These are phyloP conservation scores for Drosophila pallidifrons DNA, from an alignment of 1,140 invertebrate genomes.

Conservation along the genomic window DNA sequence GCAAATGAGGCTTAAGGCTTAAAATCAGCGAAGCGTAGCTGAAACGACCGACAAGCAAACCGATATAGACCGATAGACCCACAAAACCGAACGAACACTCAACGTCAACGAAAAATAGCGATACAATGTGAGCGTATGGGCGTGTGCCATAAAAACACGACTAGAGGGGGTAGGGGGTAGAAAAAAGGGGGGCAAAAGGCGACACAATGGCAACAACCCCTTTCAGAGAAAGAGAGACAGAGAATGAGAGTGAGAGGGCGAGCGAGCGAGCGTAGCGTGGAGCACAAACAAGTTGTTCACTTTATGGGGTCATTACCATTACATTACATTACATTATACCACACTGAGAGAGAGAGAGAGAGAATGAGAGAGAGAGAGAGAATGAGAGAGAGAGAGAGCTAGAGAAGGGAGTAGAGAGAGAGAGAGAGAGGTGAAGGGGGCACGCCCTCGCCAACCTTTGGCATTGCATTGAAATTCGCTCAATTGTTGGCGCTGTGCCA, in stretches of 20 bases:
- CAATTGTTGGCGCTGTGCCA: conserved; percentile 76
- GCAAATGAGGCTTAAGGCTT: conserved; percentile 34
- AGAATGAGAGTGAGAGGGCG: too few species aligned
- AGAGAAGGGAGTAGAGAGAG: too few species aligned
- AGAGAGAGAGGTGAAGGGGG: not conserved
- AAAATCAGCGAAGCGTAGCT: conserved; percentile 41
- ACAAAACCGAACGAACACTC: conserved; percentile 22
- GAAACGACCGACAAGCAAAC: conserved; percentile 31
- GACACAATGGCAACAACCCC: conserved; percentile 74
- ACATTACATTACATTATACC: conserved; percentile 68
- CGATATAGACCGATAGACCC: conserved; percentile 53
- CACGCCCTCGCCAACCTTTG: conserved; percentile 52
- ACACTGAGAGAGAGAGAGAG: conserved; percentile 15
- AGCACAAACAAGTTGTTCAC: conserved; percentile 80
- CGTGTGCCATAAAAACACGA: conserved; percentile 32
- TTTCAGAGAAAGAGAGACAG: conserved; percentile 26
- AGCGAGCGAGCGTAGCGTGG: conserved; percentile 6
- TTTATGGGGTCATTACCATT: conserved; percentile 83
- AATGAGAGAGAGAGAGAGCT: not conserved
- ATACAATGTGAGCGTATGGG: conserved; percentile 38
- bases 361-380: not conserved
- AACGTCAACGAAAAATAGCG: conserved; percentile 11
- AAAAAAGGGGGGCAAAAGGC: not conserved
- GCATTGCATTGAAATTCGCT: conserved; percentile 81
- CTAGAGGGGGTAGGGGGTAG: not conserved